Base-by-base conservation (phyloP, 2,113 vertebrate species). In the Salvator merianae region DNA sequence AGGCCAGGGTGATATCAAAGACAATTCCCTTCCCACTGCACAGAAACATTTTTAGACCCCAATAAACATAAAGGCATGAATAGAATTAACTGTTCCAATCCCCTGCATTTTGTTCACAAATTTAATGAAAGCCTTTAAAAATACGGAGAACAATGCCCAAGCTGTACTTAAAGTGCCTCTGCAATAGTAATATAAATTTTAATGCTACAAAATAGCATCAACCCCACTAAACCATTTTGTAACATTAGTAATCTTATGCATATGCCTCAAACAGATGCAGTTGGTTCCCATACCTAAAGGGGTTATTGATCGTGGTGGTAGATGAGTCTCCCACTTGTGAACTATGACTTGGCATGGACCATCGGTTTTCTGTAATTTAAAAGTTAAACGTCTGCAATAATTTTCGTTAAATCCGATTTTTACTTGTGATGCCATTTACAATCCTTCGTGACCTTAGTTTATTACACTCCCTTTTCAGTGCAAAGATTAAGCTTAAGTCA, bases 261-360 rank as follows among this genome's bases (percentile, higher is more conserved):
- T 96, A 96, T 95, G 95, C 95, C 95, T 96, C 95, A 96, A 95
- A 96, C 91, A 96, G 95, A 96, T 94, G 95, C 94, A 96, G 93
- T 93, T 95, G 93, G 93, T 96, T 92, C 95, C 95, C 97, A 97
- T 99, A 99, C 98, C 99, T 99, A 98, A 97, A 97, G 98, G 97
- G 95, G 95, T 98, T 97, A 99, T 97, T 95, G 97, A 97, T 97
- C 99, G 97, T 95, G 98, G 97, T 87, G 97, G 97, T 91, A 97
- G 98, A 98, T 99, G 98, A 96, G 97, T 99, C 98, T 99, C 99
- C 99, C 99, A 99, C 97, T 95, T 97, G 97, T 96, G 98, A 97
- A 99, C 96, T 98, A 99, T 97, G 96, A 99, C 98, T 97, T 99
- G 98, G 93, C 97, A 97, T 95, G 97, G 97, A 94, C 96, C 98